Base-by-base conservation (phyloP, 1,140 invertebrate species). In the Cydia pomonella region DNA sequence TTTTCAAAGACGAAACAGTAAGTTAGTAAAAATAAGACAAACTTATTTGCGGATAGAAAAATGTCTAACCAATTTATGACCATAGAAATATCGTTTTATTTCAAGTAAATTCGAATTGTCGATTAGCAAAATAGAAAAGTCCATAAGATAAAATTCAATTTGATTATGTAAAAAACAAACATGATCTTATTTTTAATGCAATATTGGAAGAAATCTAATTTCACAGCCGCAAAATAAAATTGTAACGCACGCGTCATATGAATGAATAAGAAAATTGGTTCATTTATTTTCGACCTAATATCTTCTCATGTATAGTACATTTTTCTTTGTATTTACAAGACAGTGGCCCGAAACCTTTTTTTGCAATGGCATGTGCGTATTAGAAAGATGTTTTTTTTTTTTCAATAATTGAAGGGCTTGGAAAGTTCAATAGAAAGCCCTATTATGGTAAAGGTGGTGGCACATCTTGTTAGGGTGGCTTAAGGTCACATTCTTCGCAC, bases 301-400 rank as follows among this genome's bases (percentile, higher is more conserved):
- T 1, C 9, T 9, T 41, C 0, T 21, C 4, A 10, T 0, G 9
- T 69, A 41, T 0, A 18, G 29, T 33, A 5, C 1, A 69, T 9
- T 18, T 33, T 33, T 10, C 27, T 33, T n/a, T 69, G 29, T 69
- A 33, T 69, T 38, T 18, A 29, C 9, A 16, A 33, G 27, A 41
- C 64, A 69, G 64, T 29, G 64, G 64, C 4, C 5, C 64, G n/a
- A 2, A 69, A 59, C 27, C 63, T 69, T 69, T 69, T 69, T 69
- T 69, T 69, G 63, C 64, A 18, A 21, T 69, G 33, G 64, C 64
- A 69, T 69, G 71, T 72, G 71, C 44, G 71, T 72, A 44, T 44
- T 72, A 47, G 41, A 47, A 72, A 72, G 41, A 44, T 47, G 29
- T 18, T 72, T 72, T 72, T 72, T 71, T 71, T 71, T 72, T 72